Evolutionary conservation across 2,888 invertebrate genomes (phyloP), one percentile per base, ranked within the genome.

Genomic region (Neoascia interrupta): DNA sequence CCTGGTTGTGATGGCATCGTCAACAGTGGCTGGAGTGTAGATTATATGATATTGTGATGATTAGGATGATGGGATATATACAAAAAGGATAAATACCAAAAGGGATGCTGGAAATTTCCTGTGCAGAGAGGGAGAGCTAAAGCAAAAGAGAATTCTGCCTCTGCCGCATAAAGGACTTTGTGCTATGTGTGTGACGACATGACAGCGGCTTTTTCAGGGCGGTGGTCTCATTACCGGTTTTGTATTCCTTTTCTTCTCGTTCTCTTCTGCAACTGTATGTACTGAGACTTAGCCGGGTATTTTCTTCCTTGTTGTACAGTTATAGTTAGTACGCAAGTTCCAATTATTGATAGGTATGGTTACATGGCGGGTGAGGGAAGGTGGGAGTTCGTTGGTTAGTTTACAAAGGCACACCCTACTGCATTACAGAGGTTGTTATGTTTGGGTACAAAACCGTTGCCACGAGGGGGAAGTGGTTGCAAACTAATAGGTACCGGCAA

Each of bases 301-400:
- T 28, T 60, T 19, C 53, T 15, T 53, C 13, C 36, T 49, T 15
- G 26, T 34, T 10, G 10, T 3, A 3, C 31, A 6, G n/a, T n/a
- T 54, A 37, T 43, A 60, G 54, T 56, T 47, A 61, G 70, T 61
- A 70, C 70, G 60, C 70, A 70, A 70, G 61, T 61, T 61, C 70
- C 70, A 70, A 70, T 70, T 61, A 61, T 70, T 70, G 61, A 61
- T 70, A n/a, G n/a, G n/a, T n/a, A 53, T 45, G 47, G 61, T 70
- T 70, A 23, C 45, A 37, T 23, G 60, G 34, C 37, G 18, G 51
- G 34, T 39, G 18, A 47, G 34, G 37, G 21, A 49, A 5, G 26
- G 15, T 31, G 49, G 51, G 26, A 18, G 31, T 31, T 23, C 31
- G 51, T 28, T 41, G 23, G 26, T 51, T 49, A 15, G 34, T 28